phyloP scores from a whole-genome alignment of 2,888 invertebrate genomes.

The Metellina segmentata region DNA sequence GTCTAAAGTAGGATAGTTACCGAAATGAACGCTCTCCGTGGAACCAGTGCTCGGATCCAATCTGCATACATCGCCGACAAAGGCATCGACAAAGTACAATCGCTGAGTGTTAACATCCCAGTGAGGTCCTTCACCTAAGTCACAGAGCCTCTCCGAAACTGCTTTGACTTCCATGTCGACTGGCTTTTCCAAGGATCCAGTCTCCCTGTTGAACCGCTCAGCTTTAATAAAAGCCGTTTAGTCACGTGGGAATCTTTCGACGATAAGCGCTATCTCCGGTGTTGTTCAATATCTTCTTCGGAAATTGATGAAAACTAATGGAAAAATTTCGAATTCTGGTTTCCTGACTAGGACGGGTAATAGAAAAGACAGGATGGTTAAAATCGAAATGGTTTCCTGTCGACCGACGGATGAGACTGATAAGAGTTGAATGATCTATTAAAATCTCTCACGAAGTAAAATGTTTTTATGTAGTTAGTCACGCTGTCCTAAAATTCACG shows the following conservation, averaged over 20 bases:
- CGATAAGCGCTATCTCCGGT: conserved; percentile 13
- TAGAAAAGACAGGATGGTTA: no score
- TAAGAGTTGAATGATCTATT: no score
- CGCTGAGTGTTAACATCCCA: conserved; percentile 77
- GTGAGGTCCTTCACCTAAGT: conserved; percentile 78
- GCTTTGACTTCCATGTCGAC: conserved; percentile 57
- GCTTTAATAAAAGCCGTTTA: neutral
- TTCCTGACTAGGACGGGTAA: no score
- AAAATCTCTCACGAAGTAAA: no score
- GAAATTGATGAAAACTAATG: neutral
- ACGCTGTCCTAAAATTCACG: no score
- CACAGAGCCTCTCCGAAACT: conserved; percentile 70
- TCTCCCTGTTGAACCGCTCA: no score
- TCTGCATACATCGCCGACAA: conserved; percentile 77
- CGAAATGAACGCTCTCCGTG: conserved; percentile 76
- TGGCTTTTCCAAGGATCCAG: neutral
- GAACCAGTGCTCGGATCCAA: conserved; percentile 75
- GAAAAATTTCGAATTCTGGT: neutral
- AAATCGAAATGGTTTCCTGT: no score
- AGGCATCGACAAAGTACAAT: conserved; percentile 78
- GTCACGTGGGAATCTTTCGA: neutral
- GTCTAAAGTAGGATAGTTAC: conserved; percentile 26
- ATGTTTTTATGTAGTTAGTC: no score
- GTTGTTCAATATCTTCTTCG: conserved; percentile 19
- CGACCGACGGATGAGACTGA: no score